Evolutionary conservation across 2,888 invertebrate genomes (phyloP).

Genomic region (Thalpophila matura): DNA sequence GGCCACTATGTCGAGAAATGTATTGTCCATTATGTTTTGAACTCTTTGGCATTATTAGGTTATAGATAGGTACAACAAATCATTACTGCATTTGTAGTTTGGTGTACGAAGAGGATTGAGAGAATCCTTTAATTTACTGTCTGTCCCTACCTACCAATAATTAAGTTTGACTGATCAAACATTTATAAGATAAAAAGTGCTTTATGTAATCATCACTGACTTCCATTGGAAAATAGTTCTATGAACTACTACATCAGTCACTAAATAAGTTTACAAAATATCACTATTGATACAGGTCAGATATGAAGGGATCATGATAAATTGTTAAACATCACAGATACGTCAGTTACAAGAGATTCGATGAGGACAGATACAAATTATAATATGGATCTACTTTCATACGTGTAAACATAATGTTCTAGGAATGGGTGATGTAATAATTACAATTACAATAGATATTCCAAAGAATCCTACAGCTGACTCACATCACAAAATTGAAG

Average conservation of each 20-base stretch:
- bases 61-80: constrained; percentile 49
- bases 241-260: constrained; percentile 58
- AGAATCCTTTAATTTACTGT: constrained; percentile 15
- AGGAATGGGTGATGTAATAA: constrained; percentile 32
- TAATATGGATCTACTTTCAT: constrained; percentile 26
- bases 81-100: constrained; percentile 22
- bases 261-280: constrained; percentile 62
- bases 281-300: constrained; percentile 56
- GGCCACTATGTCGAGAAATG: constrained; percentile 37
- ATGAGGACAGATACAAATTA: constrained; percentile 51
- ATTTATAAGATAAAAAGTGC: constrained; percentile 24
- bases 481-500: constrained; percentile 43
- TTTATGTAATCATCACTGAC: constrained; percentile 47
- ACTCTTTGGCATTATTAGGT: constrained; percentile 64
- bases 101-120: constrained; percentile 4
- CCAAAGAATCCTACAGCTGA: constrained; percentile 49
- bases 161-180: constrained; percentile 20
- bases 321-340: constrained; percentile 67
- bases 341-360: constrained; percentile 65
- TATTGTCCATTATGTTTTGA: constrained; percentile 63
- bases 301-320: constrained; percentile 62
- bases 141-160: constrained; percentile 20
- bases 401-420: constrained; percentile 35
- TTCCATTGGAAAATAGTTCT: constrained; percentile 50
- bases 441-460: constrained; percentile 43